Evolutionary conservation across 2,888 invertebrate genomes (phyloP).

Genomic region (Drosophila cognata): DNA sequence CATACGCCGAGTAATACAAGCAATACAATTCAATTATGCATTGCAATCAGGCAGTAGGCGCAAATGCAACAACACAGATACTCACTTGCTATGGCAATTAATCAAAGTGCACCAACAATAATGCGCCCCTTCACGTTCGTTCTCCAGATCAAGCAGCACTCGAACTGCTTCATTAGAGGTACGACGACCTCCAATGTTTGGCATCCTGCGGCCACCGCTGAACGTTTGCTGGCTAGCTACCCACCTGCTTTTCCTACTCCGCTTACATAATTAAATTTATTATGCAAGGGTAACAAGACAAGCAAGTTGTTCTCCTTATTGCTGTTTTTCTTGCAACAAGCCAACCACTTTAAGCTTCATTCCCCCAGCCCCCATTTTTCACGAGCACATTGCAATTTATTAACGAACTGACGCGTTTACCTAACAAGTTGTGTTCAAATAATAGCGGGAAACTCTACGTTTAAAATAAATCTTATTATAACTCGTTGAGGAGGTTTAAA

Average conservation of each 20-base stretch:
- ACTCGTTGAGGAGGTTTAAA: neutral
- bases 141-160: conserved; percentile 54
- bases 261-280: conserved; percentile 72
- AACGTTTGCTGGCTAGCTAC: neutral
- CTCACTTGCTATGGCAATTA: conserved; percentile 71
- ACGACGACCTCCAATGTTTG: conserved; percentile 8
- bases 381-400: conserved; percentile 30
- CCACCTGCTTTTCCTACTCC: neutral
- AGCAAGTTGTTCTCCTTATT: conserved; percentile 50
- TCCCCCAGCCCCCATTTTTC: neutral
- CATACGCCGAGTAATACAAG: conserved; percentile 48
- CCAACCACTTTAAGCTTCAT: conserved; percentile 28
- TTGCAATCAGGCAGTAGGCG: conserved; percentile 37
- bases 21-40: conserved; percentile 69
- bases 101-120: conserved; percentile 60
- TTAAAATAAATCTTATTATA: neutral
- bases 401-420: conserved; percentile 26
- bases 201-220: conserved; percentile 14
- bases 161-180: conserved; percentile 68
- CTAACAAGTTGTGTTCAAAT: neutral
- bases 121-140: conserved; percentile 16
- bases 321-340: conserved; percentile 28
- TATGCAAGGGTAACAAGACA: conserved; percentile 70
- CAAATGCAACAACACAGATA: conserved; percentile 19
- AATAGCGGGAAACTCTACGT: conserved; percentile 9